Conservation (phyloP, 2,888 invertebrate genomes). For the Aphodius sticticus region DNA sequence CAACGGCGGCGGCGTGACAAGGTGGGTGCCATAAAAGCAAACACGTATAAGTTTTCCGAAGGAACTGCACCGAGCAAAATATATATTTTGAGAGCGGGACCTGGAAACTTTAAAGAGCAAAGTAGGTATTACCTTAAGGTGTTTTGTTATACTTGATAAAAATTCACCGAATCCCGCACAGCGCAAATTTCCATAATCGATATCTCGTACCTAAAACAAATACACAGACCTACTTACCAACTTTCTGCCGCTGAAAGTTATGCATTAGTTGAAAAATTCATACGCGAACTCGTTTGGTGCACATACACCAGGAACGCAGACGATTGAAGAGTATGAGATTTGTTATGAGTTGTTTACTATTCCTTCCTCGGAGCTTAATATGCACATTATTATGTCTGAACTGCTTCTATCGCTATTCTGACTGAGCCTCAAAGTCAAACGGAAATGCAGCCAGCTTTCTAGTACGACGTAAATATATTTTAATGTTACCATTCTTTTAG, state of each 20-base stretch:
- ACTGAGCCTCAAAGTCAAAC: too few relatives aligned
- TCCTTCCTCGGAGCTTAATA: not conserved
- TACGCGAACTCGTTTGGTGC: not conserved
- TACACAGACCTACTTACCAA: not conserved
- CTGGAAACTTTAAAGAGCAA: not conserved
- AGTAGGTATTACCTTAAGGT: not conserved
- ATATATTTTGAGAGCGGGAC: not conserved
- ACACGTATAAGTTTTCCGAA: not conserved
- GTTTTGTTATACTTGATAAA: constrained; percentile 20
- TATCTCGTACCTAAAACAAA: constrained; percentile 12
- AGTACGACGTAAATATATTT: too few relatives aligned
- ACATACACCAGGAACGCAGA: not conserved
- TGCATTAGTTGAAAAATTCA: not conserved
- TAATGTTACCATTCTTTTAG: too few relatives aligned
- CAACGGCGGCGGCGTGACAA: not conserved
- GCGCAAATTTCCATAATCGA: constrained; percentile 28
- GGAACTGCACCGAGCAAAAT: not conserved
- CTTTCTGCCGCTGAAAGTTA: not conserved
- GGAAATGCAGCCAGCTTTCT: too few relatives aligned
- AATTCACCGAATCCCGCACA: constrained; percentile 24
- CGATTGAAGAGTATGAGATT: not conserved
- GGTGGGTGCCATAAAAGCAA: not conserved
- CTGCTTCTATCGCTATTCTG: not conserved
- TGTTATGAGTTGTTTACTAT: not conserved
- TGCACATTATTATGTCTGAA: not conserved